Evolutionary conservation across 1,140 invertebrate species (phyloP).

Genomic region (Heliothis virescens): DNA sequence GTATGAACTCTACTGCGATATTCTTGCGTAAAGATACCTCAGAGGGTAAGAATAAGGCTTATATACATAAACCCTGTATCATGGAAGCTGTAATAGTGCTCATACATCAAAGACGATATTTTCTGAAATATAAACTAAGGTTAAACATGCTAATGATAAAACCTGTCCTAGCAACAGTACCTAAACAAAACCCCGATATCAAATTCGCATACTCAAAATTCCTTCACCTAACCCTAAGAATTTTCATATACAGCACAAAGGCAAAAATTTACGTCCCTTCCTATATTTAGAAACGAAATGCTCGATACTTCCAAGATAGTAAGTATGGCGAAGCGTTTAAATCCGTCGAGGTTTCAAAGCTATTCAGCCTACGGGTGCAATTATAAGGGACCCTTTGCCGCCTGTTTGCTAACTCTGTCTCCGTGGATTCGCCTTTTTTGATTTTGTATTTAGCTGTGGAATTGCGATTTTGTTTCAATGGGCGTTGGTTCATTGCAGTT

Average conservation of each 20-base stretch:
- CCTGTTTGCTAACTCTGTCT: conserved; percentile 31
- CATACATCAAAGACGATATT: too few relatives aligned
- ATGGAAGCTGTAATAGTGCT: too few relatives aligned
- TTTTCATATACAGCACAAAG: conserved; percentile 3
- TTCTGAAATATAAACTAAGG: too few relatives aligned
- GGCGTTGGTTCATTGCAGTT: background rate
- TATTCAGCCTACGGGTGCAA: conserved; percentile 45
- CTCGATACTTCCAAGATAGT: background rate
- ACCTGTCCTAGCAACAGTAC: too few relatives aligned
- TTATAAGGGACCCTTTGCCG: conserved; percentile 44
- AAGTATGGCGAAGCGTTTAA: conserved; percentile 24
- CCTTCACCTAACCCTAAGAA: background rate
- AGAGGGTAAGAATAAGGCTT: too few relatives aligned
- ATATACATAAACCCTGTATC: too few relatives aligned
- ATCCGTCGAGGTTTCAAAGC: conserved; percentile 33
- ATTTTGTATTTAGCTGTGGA: conserved; percentile 34
- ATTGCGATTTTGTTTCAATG: background rate
- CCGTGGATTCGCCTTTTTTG: conserved; percentile 40
- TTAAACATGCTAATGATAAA: too few relatives aligned
- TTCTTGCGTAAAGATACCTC: too few relatives aligned
- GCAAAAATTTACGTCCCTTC: background rate
- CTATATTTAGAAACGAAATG: conserved; percentile 7
- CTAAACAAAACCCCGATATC: too few relatives aligned
- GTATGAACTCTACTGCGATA: too few relatives aligned
- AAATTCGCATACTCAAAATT: background rate